phyloP scores from a whole-genome alignment of 2,113 vertebrate species.

The Brienomyrus brachyistius region DNA sequence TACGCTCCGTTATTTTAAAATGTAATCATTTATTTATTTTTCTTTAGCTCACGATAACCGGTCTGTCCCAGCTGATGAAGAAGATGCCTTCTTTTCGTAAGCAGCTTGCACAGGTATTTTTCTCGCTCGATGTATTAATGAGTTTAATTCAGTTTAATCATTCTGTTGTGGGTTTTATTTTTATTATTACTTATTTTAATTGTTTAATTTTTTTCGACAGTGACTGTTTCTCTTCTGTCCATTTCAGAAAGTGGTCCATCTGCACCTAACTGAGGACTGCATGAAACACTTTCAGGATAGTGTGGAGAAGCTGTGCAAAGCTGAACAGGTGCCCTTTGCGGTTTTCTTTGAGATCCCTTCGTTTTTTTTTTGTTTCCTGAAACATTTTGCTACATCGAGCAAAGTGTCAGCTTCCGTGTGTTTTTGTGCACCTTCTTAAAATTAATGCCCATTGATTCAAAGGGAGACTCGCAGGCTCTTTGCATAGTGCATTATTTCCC shows the following conservation, averaged over 20 bases:
- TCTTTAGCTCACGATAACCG: conserved; percentile 73
- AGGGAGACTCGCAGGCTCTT: not conserved
- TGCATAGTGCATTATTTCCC: not conserved
- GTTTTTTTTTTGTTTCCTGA: not conserved
- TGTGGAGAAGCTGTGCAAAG: conserved; percentile 91
- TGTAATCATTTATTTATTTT: not conserved
- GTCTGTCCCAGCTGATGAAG: conserved; percentile 86
- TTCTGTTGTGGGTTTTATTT: too few relatives aligned
- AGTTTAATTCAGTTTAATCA: too few relatives aligned
- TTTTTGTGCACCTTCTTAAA: not conserved
- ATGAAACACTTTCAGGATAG: conserved; percentile 76
- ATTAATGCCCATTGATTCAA: not conserved
- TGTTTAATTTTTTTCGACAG: too few relatives aligned
- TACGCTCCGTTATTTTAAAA: not conserved
- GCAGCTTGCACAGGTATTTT: conserved; percentile 79
- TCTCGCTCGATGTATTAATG: not conserved
- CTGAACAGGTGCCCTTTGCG: conserved; percentile 77
- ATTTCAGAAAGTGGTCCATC: conserved; percentile 82
- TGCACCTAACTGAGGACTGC: conserved; percentile 88
- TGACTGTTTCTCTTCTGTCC: conserved; percentile 20
- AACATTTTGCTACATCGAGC: not conserved
- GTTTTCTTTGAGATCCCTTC: not conserved
- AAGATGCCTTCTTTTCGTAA: conserved; percentile 92
- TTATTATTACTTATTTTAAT: too few relatives aligned
- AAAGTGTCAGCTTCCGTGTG: not conserved